Evolutionary conservation across 2,113 vertebrate genomes (phyloP).

Genomic region (Loxodonta africana): DNA sequence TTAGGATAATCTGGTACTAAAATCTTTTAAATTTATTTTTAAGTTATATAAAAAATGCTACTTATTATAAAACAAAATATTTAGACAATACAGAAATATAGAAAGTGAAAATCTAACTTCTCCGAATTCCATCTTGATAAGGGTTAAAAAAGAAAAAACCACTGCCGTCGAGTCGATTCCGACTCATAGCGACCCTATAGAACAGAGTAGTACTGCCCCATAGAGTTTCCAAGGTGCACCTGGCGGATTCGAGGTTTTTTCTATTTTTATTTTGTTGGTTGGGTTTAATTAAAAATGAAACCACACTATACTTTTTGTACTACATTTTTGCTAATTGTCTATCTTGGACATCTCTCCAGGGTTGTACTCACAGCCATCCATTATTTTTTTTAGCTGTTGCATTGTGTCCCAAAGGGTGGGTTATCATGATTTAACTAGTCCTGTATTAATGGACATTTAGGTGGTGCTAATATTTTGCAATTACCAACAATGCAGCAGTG

Average conservation of each 20-base stretch:
- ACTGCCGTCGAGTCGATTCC: no score
- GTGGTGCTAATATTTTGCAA: not conserved
- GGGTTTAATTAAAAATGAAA: slow-evolving; percentile 28
- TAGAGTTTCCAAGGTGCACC: no score
- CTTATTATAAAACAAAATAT: not conserved
- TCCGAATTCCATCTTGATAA: not conserved
- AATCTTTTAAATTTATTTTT: not conserved
- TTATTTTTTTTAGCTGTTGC: not conserved
- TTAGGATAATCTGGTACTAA: not conserved
- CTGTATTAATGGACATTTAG: not conserved
- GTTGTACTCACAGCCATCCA: not conserved
- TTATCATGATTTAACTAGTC: not conserved
- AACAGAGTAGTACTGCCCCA: no score
- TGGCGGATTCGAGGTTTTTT: not conserved
- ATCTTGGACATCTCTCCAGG: not conserved
- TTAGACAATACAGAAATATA: not conserved
- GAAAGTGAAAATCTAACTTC: not conserved
- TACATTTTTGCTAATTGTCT: not conserved
- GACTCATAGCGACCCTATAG: no score
- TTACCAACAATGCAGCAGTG: not conserved
- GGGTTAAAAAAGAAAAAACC: not conserved
- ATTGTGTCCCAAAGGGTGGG: not conserved
- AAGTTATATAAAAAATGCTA: not conserved
- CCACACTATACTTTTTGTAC: not conserved
- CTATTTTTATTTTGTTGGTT: not conserved